Percentiles rank a stretch among this genome's conserved stretches.
Conservation (phyloP, 2,113 vertebrate species). For the Myocastor coypus region DNA sequence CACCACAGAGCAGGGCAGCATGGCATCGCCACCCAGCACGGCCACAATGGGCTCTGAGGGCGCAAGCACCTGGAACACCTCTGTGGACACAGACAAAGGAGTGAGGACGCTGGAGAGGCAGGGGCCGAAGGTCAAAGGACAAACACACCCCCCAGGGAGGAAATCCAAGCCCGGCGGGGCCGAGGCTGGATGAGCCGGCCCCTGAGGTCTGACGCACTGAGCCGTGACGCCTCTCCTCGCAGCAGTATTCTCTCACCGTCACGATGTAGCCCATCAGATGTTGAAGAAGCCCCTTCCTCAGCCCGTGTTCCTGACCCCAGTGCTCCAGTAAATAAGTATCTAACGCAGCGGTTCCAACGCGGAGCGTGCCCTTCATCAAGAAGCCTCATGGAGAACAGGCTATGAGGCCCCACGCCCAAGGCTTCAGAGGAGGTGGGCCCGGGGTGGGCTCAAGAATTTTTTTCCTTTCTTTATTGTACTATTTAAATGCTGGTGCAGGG, state of each 20-base stretch:
- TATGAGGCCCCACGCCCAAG: background rate
- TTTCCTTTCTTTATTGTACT: background rate
- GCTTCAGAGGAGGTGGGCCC: background rate
- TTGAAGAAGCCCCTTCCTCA: background rate
- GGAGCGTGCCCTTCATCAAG: fast-evolving
- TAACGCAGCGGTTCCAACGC: background rate
- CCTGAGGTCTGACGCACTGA: fast-evolving
- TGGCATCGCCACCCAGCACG: background rate
- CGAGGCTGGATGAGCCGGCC: too few species aligned
- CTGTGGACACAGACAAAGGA: conserved; percentile 35
- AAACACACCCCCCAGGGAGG: fast-evolving
- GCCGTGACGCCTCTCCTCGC: background rate
- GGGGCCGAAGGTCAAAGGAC: fast-evolving
- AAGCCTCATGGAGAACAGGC: background rate
- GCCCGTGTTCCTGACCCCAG: background rate
- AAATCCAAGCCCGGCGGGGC: background rate
- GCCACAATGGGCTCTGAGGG: background rate
- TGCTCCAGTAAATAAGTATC: background rate
- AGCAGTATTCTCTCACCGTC: too few species aligned
- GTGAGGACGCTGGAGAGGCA: background rate
- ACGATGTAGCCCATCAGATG: background rate
- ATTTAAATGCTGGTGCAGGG: background rate
- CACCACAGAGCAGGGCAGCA: background rate
- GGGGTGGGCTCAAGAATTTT: fast-evolving
- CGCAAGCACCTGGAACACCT: background rate